phyloP scores from a whole-genome alignment of 1,140 invertebrate genomes.

The Nixonia krombeini region DNA sequence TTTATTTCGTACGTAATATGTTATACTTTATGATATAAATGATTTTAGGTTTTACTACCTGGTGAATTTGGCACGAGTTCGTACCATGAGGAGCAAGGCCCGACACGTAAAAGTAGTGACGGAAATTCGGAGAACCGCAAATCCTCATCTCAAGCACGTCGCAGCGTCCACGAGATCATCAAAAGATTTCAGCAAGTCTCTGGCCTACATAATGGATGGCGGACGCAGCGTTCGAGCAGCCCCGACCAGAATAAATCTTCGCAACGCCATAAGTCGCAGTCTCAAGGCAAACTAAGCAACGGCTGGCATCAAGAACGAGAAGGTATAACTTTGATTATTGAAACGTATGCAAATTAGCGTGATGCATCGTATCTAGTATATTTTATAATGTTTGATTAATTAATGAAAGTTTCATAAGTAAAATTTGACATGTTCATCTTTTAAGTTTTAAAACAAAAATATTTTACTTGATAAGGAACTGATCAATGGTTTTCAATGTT shows the following conservation, averaged over 20 bases:
- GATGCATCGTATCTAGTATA: no score
- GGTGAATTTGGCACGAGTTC: conserved; percentile 41
- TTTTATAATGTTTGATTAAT: no score
- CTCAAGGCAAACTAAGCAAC: conserved; percentile 50
- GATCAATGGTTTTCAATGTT: no score
- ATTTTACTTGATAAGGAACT: no score
- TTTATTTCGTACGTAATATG: no score
- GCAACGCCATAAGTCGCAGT: conserved; percentile 53
- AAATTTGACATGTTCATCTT: no score
- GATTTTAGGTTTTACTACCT: conserved; percentile 24
- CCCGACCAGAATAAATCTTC: conserved; percentile 53
- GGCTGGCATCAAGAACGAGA: conserved; percentile 50
- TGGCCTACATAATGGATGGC: conserved; percentile 58
- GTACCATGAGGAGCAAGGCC: conserved; percentile 37
- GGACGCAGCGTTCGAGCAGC: conserved; percentile 45
- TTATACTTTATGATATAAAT: no score
- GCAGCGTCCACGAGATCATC: conserved; percentile 65
- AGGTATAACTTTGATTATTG: conserved; percentile 13
- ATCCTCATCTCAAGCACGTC: conserved; percentile 37
- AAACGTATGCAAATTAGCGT: no score
- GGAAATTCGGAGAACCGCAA: conserved; percentile 52
- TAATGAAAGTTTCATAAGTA: no score
- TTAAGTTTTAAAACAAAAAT: no score
- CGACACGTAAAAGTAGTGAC: conserved; percentile 34
- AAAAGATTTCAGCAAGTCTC: conserved; percentile 63